A percentile compares a stretch with the other conserved stretches of the same genome.
Evolutionary conservation across 2,113 vertebrate genomes (phyloP).

Genomic region (Cyanoramphus novaezelandiae): DNA sequence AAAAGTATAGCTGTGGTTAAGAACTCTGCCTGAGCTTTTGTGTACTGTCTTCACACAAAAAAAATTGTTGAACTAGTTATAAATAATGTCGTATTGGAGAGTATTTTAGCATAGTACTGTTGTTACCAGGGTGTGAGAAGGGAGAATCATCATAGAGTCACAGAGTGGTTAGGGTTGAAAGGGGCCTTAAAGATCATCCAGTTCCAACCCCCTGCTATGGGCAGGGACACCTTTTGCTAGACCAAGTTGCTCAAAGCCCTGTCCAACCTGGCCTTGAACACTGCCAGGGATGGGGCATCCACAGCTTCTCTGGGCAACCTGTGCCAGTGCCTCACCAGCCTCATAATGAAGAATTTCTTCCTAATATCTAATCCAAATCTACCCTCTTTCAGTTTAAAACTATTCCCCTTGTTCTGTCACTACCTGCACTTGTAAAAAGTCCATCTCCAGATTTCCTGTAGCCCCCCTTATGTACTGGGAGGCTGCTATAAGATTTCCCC

Average conservation of each 20-base stretch:
- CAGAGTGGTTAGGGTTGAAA: neutral
- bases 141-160: neutral
- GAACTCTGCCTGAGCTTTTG: neutral
- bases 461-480: neutral
- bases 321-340: neutral
- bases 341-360: neutral
- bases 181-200: neutral
- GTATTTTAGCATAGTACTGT: neutral
- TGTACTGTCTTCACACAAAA: neutral
- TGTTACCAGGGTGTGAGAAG: neutral
- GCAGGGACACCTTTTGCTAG: neutral
- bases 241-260: neutral
- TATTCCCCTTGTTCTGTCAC: neutral
- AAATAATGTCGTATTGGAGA: fast-evolving
- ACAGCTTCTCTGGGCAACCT: neutral
- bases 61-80: neutral
- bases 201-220: neutral
- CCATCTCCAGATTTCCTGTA: neutral
- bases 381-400: neutral
- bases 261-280: neutral
- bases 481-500: neutral
- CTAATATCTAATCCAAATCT: neutral
- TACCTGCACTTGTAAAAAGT: neutral
- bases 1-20: neutral
- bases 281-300: neutral